Base-by-base conservation (phyloP, 92 coral and sea anemone genomes). In the Plumapathes pennacea region DNA sequence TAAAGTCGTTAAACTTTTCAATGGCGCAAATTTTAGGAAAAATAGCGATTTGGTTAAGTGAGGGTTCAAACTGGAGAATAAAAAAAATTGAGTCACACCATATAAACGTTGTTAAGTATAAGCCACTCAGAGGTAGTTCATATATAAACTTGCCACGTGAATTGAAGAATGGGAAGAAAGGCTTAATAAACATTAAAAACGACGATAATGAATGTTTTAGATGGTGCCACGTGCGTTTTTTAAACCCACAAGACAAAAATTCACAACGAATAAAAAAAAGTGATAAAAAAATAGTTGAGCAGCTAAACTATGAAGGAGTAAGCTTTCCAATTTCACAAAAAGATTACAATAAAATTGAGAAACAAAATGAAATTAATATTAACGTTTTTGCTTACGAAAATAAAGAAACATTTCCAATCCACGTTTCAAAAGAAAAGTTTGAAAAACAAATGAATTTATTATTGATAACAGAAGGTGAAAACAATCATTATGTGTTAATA, bases 331-430 rank as follows among this genome's bases (percentile, higher is more conserved):
- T 63, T 3, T 12, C 3, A 2, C 3, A 0, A 0, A 63, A 63
- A 7, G 42, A 63, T 3, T 18, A 29, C 10, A 3, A 15, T 3
- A 47, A 55, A 11, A 31, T 72, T 0, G 72, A 71, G 19, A 48
- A 11, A 21, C 82, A 56, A 12, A 75, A 67, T 18, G 34, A 24
- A 0, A 77, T 67, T 1, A 58, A 17, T 7, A 59, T 77, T 1
- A 39, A 40, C 10, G 84, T 77, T 2, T 77, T 77, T 18, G 76
- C 60, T 4, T 76, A 76, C 33, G 74, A 75, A n/a, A n/a, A 40
- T 33, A 46, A 77, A 23, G 11, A 32, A 46, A 32, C 57, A 51
- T 77, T 4, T 23, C 77, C 76, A 1, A 39, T 77, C 2, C 60
- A 68, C 19, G 30, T 77, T 0, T 67, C 71, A 14, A 59, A 67